Evolutionary conservation across 1,140 invertebrate species (phyloP).

Genomic region (Aphelinus atriplicis): DNA sequence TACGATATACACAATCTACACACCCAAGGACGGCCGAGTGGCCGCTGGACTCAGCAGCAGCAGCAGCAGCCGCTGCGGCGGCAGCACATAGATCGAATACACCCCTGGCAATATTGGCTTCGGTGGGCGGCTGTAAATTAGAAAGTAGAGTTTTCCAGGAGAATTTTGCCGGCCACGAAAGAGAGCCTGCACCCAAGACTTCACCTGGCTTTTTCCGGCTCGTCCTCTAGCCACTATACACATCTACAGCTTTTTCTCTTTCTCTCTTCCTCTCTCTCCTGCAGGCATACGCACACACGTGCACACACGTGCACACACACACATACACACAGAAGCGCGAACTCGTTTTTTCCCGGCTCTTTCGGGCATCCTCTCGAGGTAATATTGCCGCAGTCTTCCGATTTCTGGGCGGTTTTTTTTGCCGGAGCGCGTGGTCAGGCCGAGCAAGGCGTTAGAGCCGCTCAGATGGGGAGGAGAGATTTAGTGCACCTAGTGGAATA

Average conservation of each 20-base stretch:
- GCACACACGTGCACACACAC: too few relatives aligned
- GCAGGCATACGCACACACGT: too few relatives aligned
- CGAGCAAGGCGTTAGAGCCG: background rate
- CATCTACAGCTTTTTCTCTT: conserved; percentile 17
- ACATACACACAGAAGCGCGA: too few relatives aligned
- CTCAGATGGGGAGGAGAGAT: conserved; percentile 1
- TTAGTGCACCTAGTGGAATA: conserved; percentile 19
- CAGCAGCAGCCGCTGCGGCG: too few relatives aligned
- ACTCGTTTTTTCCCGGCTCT: too few relatives aligned
- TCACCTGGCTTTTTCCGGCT: conserved; percentile 17
- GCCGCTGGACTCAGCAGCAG: too few relatives aligned
- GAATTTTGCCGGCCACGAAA: background rate
- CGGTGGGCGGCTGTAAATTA: too few relatives aligned
- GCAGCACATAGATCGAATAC: too few relatives aligned
- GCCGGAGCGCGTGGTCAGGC: background rate
- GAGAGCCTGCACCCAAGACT: conserved; percentile 39
- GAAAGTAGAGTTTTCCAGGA: too few relatives aligned
- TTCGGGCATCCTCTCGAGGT: background rate
- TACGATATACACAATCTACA: too few relatives aligned
- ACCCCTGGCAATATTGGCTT: too few relatives aligned
- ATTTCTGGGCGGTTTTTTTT: background rate
- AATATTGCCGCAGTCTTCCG: background rate
- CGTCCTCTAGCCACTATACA: background rate
- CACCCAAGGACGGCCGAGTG: too few relatives aligned
- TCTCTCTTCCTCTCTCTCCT: background rate